These are phyloP conservation scores for Buphagus erythrorhynchus DNA, from an alignment of 2,797 vertebrate genomes.

Conservation along the genomic window DNA sequence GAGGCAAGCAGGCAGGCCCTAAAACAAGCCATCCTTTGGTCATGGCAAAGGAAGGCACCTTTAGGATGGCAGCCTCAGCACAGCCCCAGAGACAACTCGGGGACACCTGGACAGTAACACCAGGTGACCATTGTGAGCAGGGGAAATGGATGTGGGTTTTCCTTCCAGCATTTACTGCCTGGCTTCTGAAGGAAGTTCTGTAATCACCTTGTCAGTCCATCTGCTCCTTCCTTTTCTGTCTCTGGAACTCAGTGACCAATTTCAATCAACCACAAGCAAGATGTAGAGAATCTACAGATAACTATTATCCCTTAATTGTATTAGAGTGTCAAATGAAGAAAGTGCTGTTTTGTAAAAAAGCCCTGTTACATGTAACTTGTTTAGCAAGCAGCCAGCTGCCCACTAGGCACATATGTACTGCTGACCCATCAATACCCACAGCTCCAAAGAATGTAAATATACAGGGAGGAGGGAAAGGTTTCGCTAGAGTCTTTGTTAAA, in stretches of 20 bases:
- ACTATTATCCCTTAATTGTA: not conserved
- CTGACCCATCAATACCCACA: not conserved
- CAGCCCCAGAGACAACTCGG: accelerated
- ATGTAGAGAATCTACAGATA: not conserved
- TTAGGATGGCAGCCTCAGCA: not conserved
- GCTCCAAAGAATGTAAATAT: not conserved
- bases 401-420: not conserved
- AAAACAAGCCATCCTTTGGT: not conserved
- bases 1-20: not conserved
- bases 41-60: accelerated
- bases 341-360: not conserved
- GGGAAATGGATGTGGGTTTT: not conserved
- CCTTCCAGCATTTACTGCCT: not conserved
- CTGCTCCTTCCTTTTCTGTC: not conserved
- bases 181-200: not conserved
- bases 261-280: not conserved
- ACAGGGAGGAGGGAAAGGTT: not conserved
- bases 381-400: not conserved
- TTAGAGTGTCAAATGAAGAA: not conserved
- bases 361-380: not conserved
- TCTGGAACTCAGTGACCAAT: not conserved
- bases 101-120: accelerated
- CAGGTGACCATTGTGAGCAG: accelerated
- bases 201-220: not conserved
- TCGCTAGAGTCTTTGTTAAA: not conserved